Conservation (phyloP, 2,113 vertebrate species). For the Nanorana parkeri region DNA sequence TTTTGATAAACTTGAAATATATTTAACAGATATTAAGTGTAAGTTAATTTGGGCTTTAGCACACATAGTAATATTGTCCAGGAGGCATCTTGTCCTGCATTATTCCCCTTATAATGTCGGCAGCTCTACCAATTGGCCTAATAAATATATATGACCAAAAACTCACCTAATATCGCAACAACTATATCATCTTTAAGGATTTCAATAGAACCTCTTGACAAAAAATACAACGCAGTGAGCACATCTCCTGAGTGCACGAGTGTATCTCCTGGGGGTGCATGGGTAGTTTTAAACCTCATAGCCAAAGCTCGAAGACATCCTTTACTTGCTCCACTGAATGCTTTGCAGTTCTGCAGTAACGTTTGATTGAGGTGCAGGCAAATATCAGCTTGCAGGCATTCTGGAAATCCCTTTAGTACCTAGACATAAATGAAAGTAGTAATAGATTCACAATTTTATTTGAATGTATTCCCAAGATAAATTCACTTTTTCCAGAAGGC, state of each 20-base stretch:
- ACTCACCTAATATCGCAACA: constrained; percentile 96
- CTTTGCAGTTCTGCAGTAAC: constrained; percentile 93
- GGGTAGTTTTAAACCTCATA: constrained; percentile 96
- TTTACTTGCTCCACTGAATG: constrained; percentile 93
- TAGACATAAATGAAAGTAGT: constrained; percentile 67
- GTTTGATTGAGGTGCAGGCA: constrained; percentile 95
- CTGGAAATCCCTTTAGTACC: constrained; percentile 98
- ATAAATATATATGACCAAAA: not conserved
- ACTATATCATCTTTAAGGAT: constrained; percentile 97
- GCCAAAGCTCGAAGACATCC: constrained; percentile 96
- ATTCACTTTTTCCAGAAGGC: not conserved
- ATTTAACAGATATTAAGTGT: no score
- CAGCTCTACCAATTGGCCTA: no score
- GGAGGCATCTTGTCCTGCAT: no score
- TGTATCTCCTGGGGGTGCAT: constrained; percentile 95
- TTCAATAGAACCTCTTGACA: constrained; percentile 96
- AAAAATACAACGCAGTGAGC: constrained; percentile 94
- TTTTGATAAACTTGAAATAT: no score
- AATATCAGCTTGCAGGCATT: constrained; percentile 98
- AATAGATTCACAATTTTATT: constrained; percentile 63
- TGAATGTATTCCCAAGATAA: not conserved
- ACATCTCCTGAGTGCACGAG: constrained; percentile 94
- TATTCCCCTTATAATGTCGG: no score
- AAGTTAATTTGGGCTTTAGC: no score
- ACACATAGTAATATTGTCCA: no score